Percentiles rank a stretch among this genome's conserved stretches.
phyloP scores from a whole-genome alignment of 2,888 invertebrate species.

The Napeogenes sylphis region DNA sequence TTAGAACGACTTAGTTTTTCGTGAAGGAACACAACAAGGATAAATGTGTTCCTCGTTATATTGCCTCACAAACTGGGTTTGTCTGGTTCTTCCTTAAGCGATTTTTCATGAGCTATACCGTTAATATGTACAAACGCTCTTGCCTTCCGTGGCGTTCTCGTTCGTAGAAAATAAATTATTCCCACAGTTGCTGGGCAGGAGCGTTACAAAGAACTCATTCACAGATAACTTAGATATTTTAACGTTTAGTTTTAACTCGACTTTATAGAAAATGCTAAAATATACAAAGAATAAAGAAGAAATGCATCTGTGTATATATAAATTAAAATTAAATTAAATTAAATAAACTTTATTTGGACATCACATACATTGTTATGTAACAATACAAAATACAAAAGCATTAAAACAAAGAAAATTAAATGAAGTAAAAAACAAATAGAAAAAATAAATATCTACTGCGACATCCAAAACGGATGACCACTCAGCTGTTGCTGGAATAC shows the following conservation, averaged over 20 bases:
- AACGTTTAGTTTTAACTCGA: conserved; percentile 41
- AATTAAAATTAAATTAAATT: too few species aligned
- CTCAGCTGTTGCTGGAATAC: too few species aligned
- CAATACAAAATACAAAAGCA: too few species aligned
- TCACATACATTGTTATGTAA: too few species aligned
- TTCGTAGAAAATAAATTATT: conserved; percentile 73
- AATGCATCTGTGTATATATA: conserved; percentile 7
- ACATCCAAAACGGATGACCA: too few species aligned
- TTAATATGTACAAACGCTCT: conserved; percentile 74
- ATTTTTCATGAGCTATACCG: conserved; percentile 72
- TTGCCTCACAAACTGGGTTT: conserved; percentile 47
- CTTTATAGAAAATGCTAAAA: conserved; percentile 24
- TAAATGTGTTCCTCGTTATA: conserved; percentile 35
- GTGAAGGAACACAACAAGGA: conserved; percentile 28
- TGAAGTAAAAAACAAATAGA: too few species aligned
- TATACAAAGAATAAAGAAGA: conserved; percentile 3
- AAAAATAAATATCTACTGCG: too few species aligned
- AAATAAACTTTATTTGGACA: too few species aligned
- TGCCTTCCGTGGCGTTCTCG: conserved; percentile 67
- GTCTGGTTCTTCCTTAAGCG: conserved; percentile 65
- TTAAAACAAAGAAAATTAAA: too few species aligned
- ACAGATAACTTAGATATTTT: conserved; percentile 57
- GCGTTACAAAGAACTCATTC: conserved; percentile 55
- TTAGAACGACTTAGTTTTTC: conserved; percentile 13
- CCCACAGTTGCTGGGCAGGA: conserved; percentile 49